Base-by-base conservation (phyloP, 2,888 invertebrate genomes). In the Caenorhabditis parvicauda region DNA sequence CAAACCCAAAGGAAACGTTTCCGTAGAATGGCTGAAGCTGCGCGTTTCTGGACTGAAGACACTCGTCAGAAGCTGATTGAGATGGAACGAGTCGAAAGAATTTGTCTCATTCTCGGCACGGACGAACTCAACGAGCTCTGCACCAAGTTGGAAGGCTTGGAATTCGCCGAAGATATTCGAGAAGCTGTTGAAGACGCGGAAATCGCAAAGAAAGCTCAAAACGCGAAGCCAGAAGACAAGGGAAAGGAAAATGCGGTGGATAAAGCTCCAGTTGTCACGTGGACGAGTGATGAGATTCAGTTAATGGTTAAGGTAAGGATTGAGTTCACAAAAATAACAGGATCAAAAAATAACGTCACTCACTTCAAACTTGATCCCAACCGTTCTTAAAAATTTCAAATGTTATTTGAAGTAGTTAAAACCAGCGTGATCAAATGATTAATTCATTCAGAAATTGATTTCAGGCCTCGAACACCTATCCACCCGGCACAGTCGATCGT, bases 391-490 rank as follows among this genome's bases (percentile, higher is more conserved):
- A 32, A 32, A n/a, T n/a, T n/a, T n/a, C n/a, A n/a, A n/a, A n/a
- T n/a, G n/a, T n/a, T 51, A 25, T 7, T 42, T 42, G 21, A 42
- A n/a, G 4, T 6, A 22, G 17, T 28, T 4, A 14, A 17, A 24
- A 24, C 17, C 29, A n/a, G 32, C 28, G 12, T 19, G 9, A 14
- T 28, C 28, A 9, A 2, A 7, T 47, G 9, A 28, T 1, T 32
- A 1, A 2, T 14, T 19, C 19, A n/a, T n/a, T 22, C n/a, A 27
- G 22, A 39, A 14, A 6, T 14, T 28, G 9, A 41, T 54, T 58
- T 27, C 49, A 67, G 83, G 94, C 93, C 21, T 94, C 96, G 0
- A 96, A 96, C 83, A 83, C 96, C 3, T 98, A 95, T 82, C 98
- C 98, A 0, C 94, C 95, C 5, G 98, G 92, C 17, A 98, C 96